A percentile compares a stretch with the other conserved stretches of the same genome.
Evolutionary conservation across 2,113 vertebrate species (phyloP).

Genomic region (Castor canadensis): DNA sequence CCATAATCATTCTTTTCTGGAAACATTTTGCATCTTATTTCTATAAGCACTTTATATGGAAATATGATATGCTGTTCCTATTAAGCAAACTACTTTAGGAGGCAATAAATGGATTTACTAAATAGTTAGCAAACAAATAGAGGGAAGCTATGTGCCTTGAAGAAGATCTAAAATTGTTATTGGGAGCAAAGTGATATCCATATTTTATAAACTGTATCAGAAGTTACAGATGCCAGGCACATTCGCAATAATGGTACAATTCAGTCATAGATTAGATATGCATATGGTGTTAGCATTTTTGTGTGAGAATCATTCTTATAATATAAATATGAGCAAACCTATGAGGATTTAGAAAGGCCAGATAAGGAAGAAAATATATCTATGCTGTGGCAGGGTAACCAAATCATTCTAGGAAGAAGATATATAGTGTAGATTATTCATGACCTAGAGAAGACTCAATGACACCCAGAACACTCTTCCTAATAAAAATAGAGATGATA

Average conservation of each 20-base stretch:
- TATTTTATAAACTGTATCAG: conserved; percentile 54
- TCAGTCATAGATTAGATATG: conserved; percentile 59
- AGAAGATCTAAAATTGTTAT: conserved; percentile 44
- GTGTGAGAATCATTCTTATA: conserved; percentile 51
- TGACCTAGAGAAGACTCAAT: conserved; percentile 43
- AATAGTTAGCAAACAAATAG: conserved; percentile 56
- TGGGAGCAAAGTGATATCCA: conserved; percentile 10
- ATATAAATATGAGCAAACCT: conserved; percentile 60
- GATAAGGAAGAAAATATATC: conserved; percentile 57
- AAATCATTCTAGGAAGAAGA: conserved; percentile 47
- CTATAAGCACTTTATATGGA: conserved; percentile 52
- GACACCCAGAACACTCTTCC: conserved; percentile 44
- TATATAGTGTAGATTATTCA: conserved; percentile 60
- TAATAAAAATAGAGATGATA: conserved; percentile 70
- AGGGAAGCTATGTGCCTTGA: conserved; percentile 36
- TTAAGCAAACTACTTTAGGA: conserved; percentile 66
- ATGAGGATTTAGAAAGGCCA: conserved; percentile 58
- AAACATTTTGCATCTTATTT: conserved; percentile 57
- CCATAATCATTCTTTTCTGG: conserved; percentile 34
- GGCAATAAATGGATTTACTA: conserved; percentile 66
- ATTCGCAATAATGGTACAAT: conserved; percentile 43
- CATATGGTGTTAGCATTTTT: conserved; percentile 65
- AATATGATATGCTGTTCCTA: conserved; percentile 37
- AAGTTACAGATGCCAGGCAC: conserved; percentile 65
- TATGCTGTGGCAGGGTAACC: background rate